A percentile compares a stretch with the other conserved stretches of the same genome.
These are phyloP conservation scores for Tonatia bakeri DNA, from an alignment of 2,113 vertebrate species.

Conservation along the genomic window DNA sequence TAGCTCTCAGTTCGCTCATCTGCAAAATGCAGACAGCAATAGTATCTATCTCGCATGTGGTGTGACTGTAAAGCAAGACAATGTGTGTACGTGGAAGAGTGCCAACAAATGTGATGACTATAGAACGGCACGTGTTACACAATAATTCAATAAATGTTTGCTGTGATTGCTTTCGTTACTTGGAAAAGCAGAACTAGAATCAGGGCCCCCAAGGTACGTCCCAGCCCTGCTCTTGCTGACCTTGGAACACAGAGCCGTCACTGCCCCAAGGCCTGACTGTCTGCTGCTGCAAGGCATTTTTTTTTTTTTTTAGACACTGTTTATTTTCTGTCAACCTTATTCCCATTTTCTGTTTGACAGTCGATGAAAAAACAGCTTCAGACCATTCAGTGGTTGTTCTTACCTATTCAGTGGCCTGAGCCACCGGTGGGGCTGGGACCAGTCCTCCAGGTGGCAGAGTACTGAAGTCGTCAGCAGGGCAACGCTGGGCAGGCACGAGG, in stretches of 20 bases:
- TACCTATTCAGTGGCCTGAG: not conserved
- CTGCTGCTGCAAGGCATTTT: not conserved
- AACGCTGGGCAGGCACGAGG: accelerated
- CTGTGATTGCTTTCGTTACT: not conserved
- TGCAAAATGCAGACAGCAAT: not conserved
- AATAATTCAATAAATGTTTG: not conserved
- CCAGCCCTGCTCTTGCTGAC: not conserved
- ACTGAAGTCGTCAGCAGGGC: accelerated
- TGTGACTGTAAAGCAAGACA: not conserved
- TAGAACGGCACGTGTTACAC: not conserved
- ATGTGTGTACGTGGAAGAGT: not conserved
- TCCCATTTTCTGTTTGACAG: not conserved
- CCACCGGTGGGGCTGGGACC: not conserved
- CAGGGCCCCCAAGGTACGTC: not conserved
- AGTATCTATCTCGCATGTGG: not conserved
- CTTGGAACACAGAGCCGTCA: not conserved
- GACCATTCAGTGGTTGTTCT: not conserved
- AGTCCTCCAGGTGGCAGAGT: no score
- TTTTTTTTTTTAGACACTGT: not conserved
- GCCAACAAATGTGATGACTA: not conserved
- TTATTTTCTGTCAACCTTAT: not conserved
- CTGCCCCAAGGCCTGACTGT: not conserved
- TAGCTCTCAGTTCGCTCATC: not conserved
- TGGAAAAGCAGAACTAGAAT: not conserved
- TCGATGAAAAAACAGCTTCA: not conserved